These are phyloP conservation scores for Machimus rusticus DNA, from an alignment of 2,888 invertebrate genomes.

Conservation along the genomic window DNA sequence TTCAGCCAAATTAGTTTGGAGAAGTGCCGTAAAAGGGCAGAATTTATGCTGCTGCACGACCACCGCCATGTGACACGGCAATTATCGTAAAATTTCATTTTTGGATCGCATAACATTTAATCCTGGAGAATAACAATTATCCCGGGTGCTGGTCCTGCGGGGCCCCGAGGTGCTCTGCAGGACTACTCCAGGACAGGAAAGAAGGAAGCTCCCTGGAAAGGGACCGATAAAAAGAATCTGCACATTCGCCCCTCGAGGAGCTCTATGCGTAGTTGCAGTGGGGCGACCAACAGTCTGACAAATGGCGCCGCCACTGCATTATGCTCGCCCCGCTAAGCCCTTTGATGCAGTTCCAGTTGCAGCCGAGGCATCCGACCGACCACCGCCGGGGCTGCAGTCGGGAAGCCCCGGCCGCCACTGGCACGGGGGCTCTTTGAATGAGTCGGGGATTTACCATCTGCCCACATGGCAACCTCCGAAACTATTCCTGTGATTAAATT, in stretches of 20 bases:
- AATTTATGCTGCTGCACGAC: not conserved
- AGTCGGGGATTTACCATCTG: not conserved
- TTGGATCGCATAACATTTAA: conserved; percentile 31
- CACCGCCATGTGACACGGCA: conserved; percentile 27
- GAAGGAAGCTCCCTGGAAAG: not conserved
- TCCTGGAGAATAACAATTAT: conserved; percentile 27
- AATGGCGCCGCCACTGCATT: conserved; percentile 20
- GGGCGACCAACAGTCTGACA: conserved; percentile 22
- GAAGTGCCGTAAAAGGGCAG: conserved; percentile 6
- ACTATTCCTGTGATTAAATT: not conserved
- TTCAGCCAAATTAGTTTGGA: conserved; percentile 19
- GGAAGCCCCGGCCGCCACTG: not conserved
- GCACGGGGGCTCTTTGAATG: not conserved
- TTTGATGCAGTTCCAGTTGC: not conserved
- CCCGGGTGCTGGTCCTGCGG: not conserved
- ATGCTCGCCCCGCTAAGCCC: not conserved
- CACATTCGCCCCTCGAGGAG: conserved; percentile 12
- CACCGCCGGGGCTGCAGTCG: not conserved
- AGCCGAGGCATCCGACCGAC: not conserved
- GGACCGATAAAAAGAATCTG: not conserved
- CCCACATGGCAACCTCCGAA: not conserved
- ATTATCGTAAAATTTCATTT: conserved; percentile 34
- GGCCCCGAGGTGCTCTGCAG: not conserved
- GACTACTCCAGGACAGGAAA: not conserved
- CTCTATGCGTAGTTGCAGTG: not conserved